Conservation (phyloP, 1,140 invertebrate species). For the Campoletis sonorensis region DNA sequence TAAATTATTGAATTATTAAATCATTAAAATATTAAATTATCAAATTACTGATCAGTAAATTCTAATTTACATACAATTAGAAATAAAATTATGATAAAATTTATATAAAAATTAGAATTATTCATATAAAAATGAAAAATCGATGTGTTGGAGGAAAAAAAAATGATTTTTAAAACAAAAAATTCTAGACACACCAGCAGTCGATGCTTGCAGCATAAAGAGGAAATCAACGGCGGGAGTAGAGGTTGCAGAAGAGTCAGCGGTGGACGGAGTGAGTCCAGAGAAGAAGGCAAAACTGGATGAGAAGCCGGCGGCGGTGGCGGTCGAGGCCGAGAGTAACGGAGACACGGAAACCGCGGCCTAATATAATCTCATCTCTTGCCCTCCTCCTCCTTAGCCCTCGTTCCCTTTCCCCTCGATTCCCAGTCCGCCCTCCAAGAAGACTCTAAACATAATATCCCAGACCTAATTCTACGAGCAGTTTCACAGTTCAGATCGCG, state of each 20-base stretch:
- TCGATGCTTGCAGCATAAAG: conserved; percentile 79
- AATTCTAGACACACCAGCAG: conserved; percentile 64
- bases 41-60: no score
- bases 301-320: conserved; percentile 74
- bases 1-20: no score
- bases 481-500: conserved; percentile 68
- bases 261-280: conserved; percentile 79
- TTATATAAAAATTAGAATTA: no score
- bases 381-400: not conserved
- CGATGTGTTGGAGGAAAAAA: no score
- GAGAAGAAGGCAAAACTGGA: conserved; percentile 86
- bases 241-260: conserved; percentile 76
- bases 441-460: conserved; percentile 46
- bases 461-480: conserved; percentile 71
- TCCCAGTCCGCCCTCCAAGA: not conserved
- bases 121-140: no score
- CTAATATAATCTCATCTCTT: conserved; percentile 75
- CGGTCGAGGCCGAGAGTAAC: conserved; percentile 76
- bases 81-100: no score
- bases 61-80: no score
- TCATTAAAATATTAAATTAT: no score
- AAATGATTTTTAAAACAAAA: no score
- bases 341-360: conserved; percentile 81
- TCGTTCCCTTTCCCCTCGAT: conserved; percentile 49
- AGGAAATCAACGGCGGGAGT: conserved; percentile 81